Percentiles rank a stretch among this genome's conserved stretches.
These are phyloP conservation scores for Xiphophorus birchmanni DNA, from an alignment of 2,797 vertebrate genomes.

Conservation along the genomic window DNA sequence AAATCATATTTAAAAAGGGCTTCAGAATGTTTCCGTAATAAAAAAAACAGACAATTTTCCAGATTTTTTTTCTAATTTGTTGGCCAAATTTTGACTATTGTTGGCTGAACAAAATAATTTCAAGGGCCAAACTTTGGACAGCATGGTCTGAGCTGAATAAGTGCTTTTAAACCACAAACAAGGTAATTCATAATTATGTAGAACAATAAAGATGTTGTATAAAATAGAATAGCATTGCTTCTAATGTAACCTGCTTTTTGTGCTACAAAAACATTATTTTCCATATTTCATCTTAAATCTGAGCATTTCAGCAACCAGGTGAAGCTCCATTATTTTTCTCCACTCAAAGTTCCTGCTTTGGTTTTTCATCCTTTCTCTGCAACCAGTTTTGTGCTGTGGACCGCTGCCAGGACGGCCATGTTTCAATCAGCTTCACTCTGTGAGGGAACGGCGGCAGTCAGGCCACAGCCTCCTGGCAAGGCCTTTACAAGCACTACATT, in stretches of 20 bases:
- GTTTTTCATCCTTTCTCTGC: neutral
- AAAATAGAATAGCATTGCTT: neutral
- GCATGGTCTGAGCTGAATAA: neutral
- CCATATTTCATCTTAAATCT: neutral
- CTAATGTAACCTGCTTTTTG: neutral
- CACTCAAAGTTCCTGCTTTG: neutral
- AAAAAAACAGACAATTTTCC: no score
- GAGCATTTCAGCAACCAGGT: neutral
- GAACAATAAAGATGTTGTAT: neutral
- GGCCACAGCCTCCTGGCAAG: neutral
- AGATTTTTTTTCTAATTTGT: no score
- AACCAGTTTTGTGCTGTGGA: neutral
- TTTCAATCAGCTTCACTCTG: constrained; percentile 1
- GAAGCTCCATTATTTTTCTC: neutral
- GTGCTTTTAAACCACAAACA: neutral
- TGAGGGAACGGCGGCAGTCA: neutral
- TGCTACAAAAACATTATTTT: neutral
- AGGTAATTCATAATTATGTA: neutral
- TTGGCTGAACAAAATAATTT: no score
- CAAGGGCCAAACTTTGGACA: no score
- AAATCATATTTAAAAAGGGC: no score
- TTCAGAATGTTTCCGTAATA: no score
- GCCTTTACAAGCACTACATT: neutral
- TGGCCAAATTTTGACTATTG: no score
- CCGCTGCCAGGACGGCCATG: neutral